Percentiles rank a stretch among this genome's conserved stretches.
Conservation (phyloP, 2,888 invertebrate species). For the Eupithecia centaureata region DNA sequence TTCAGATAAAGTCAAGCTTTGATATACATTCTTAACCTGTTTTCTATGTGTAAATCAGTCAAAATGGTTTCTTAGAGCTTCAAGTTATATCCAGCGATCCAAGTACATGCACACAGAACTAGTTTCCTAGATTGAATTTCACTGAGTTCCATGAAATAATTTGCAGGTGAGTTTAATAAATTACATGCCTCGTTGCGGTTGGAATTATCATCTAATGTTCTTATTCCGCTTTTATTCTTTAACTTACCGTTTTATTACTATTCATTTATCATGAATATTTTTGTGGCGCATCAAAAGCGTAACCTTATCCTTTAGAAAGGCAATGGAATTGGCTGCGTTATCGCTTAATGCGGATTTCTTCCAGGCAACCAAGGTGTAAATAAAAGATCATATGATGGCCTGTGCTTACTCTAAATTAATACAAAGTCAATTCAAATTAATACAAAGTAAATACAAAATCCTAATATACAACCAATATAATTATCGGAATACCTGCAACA, state of each 20-base stretch:
- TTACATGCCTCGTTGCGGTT: background rate
- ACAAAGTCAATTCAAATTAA: no score
- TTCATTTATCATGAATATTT: no score
- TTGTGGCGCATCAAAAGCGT: no score
- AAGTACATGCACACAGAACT: background rate
- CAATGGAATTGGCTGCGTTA: no score
- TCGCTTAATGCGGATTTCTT: no score
- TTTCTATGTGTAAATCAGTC: background rate
- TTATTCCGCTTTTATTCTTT: background rate
- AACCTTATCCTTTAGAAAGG: no score
- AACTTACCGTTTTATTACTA: background rate
- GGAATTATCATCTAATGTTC: background rate
- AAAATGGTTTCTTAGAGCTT: background rate
- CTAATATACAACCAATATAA: no score
- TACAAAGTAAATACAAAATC: no score
- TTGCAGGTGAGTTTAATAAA: background rate
- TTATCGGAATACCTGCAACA: no score
- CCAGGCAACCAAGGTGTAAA: no score
- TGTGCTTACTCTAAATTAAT: no score
- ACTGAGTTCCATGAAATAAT: background rate
- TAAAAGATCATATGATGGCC: no score
- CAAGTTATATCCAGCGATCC: background rate
- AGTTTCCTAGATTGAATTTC: conserved; percentile 4
- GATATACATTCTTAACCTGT: background rate
- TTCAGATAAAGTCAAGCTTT: background rate